These are phyloP conservation scores for Tonatia bakeri DNA, from an alignment of 2,113 vertebrate species.

Conservation along the genomic window DNA sequence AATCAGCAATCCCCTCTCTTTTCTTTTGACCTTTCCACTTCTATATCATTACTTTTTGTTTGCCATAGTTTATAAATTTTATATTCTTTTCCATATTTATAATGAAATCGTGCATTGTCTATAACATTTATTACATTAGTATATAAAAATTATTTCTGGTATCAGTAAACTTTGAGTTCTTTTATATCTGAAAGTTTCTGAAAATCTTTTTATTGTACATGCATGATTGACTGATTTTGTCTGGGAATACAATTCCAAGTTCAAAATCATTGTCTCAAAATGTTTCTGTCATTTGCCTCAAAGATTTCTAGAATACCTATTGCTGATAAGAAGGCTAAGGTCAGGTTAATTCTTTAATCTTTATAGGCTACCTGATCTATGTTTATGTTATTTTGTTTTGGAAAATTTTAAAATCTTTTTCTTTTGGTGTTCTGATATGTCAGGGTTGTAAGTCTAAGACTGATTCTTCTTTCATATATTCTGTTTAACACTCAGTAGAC, in stretches of 20 bases:
- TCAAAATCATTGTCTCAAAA: neutral
- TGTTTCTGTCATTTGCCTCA: neutral
- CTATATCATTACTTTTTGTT: neutral
- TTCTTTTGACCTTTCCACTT: neutral
- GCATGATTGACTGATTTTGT: neutral
- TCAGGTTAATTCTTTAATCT: neutral
- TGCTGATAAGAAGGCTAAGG: neutral
- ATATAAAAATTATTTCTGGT: neutral
- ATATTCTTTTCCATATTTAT: neutral
- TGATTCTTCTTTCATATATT: neutral
- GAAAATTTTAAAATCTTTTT: neutral
- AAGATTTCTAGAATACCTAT: neutral
- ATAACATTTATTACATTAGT: neutral
- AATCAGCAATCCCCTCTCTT: neutral
- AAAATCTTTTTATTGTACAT: neutral
- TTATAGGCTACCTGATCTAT: neutral
- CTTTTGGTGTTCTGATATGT: neutral
- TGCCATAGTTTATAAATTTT: neutral
- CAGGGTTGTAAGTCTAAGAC: neutral
- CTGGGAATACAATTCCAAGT: neutral
- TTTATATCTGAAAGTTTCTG: neutral
- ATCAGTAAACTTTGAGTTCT: neutral
- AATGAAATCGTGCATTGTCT: neutral
- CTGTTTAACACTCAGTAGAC: neutral
- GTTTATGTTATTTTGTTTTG: neutral